Percentiles rank a stretch among this genome's conserved stretches.
These are phyloP conservation scores for Pteropus alecto DNA, from an alignment of 2,113 vertebrate genomes.

Conservation along the genomic window DNA sequence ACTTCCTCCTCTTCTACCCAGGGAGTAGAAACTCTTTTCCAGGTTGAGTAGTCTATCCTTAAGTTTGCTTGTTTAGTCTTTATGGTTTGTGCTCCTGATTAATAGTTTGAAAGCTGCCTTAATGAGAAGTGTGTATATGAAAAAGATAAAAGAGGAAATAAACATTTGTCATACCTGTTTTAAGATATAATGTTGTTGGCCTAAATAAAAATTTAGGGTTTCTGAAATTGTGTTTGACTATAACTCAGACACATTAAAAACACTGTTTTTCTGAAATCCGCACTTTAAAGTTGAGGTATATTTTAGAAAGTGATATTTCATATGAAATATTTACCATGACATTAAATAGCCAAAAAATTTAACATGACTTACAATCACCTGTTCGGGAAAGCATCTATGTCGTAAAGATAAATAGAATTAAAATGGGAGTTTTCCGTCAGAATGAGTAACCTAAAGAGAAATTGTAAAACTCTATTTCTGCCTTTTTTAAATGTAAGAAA, in stretches of 20 bases:
- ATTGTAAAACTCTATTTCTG: neutral
- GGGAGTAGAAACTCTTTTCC: neutral
- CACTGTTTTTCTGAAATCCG: constrained; percentile 16
- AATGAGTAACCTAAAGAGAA: constrained; percentile 27
- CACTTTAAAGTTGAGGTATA: constrained; percentile 3
- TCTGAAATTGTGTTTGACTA: constrained; percentile 21
- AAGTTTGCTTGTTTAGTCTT: constrained; percentile 21
- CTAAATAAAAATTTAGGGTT: neutral
- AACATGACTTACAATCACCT: neutral
- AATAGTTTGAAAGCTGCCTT: constrained; percentile 39
- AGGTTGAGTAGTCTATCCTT: neutral
- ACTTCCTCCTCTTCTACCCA: neutral
- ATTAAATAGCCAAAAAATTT: constrained; percentile 4
- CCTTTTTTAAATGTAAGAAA: constrained; percentile 32
- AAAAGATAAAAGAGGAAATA: neutral
- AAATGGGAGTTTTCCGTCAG: constrained; percentile 1
- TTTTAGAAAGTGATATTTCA: constrained; percentile 46
- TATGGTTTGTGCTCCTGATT: constrained; percentile 20
- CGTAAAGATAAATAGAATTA: neutral
- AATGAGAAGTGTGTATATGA: neutral
- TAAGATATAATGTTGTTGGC: neutral
- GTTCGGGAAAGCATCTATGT: neutral
- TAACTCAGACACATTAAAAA: neutral
- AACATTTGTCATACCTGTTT: neutral
- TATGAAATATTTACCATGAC: constrained; percentile 5